Evolutionary conservation across 1,140 invertebrate species (phyloP).

Genomic region (Bradysia coprophila): DNA sequence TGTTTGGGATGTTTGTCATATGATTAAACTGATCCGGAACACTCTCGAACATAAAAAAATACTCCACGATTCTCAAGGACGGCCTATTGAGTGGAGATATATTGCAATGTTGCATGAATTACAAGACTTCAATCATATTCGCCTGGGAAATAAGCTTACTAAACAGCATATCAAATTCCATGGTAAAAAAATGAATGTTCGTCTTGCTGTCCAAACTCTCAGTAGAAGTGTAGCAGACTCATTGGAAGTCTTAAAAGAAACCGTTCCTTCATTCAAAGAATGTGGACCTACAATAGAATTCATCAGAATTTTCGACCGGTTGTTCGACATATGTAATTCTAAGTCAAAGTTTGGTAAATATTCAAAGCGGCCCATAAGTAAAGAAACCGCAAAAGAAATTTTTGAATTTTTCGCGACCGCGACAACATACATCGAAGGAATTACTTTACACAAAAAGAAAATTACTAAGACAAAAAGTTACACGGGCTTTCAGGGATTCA

Average conservation of each 20-base stretch:
- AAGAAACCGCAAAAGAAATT: background rate
- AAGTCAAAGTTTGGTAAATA: background rate
- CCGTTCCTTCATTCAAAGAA: background rate
- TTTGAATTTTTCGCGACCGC: background rate
- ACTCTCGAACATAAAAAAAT: background rate
- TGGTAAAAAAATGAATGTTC: background rate
- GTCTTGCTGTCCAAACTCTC: too few relatives aligned
- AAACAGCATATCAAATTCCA: background rate
- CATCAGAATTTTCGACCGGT: too few relatives aligned
- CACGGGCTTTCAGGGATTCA: background rate
- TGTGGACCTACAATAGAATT: too few relatives aligned
- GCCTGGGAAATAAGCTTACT: background rate
- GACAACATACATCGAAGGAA: background rate
- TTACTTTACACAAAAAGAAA: background rate
- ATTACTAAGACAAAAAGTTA: background rate
- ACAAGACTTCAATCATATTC: background rate
- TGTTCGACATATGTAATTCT: background rate
- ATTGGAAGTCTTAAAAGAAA: background rate
- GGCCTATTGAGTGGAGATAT: background rate
- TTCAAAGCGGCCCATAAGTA: background rate
- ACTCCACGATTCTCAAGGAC: background rate
- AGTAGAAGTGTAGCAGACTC: background rate
- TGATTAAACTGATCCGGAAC: background rate
- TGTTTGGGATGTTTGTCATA: background rate
- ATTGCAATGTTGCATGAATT: background rate